Base-by-base conservation (phyloP, 1,140 invertebrate species). In the Riptortus pedestris region DNA sequence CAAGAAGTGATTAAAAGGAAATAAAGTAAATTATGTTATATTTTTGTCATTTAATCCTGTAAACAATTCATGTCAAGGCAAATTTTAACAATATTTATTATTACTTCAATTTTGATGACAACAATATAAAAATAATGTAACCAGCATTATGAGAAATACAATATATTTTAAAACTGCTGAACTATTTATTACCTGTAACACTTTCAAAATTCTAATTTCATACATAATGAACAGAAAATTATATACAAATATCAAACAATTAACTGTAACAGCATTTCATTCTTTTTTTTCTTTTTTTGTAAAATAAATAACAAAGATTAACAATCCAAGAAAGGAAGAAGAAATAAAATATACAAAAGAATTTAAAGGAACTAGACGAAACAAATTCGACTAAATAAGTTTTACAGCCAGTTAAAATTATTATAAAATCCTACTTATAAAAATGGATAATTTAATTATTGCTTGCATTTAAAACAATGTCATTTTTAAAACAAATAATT, bases 301-400 rank as follows among this genome's bases (percentile, higher is more conserved):
- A 47, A 47, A 47, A 47, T 47, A 47, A 47, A 47, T 47, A 47
- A 47, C 45, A 47, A 47, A 47, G 18, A 4, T 20, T 47, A 47
- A 47, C 45, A 47, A 47, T 47, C 45, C 45, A 47, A 47, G 22
- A n/a, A 47, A 22, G 22, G 22, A 47, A 47, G 16, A 22, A 47
- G 22, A 47, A 20, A 47, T 47, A 47, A n/a, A 47, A 47, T 22
- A 47, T n/a, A 47, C 22, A 47, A 47, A 47, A n/a, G n/a, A n/a
- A n/a, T n/a, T 47, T 47, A 47, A 22, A 22, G 22, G 7, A 47
- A 47, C 45, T 47, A 9, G 45, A 47, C 18, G 1, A 47, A 47
- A 47, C 18, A 20, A 47, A 22, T 47, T n/a, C 18, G n/a, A 20
- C 22, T 47, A 2, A 47, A 47, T 47, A 47, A 47, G 22, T n/a